Conservation (phyloP, 2,113 vertebrate genomes). For the Pluvialis apricaria region DNA sequence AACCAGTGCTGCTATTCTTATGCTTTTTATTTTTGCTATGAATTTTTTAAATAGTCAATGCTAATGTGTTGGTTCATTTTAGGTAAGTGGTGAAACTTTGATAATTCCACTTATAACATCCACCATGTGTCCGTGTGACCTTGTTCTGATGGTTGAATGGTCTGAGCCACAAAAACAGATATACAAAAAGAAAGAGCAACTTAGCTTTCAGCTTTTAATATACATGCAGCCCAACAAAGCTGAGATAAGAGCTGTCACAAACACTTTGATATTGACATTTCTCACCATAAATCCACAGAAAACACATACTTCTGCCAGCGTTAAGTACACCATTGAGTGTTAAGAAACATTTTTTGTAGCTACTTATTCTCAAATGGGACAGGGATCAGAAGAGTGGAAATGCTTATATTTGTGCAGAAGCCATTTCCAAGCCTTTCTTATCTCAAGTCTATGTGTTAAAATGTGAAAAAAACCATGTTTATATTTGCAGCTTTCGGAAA, state of each 20-base stretch:
- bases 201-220: background rate
- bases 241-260: constrained; percentile 34
- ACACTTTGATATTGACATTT: constrained; percentile 22
- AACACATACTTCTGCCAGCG: background rate
- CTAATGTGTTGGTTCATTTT: background rate
- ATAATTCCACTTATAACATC: background rate
- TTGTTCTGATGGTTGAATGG: background rate
- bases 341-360: background rate
- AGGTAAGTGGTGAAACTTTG: background rate
- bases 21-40: background rate
- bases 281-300: background rate
- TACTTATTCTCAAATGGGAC: constrained; percentile 6
- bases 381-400: background rate
- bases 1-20: background rate
- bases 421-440: background rate
- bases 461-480: background rate
- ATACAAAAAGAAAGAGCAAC: background rate
- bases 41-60: background rate
- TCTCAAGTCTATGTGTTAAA: background rate
- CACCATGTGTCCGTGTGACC: rapidly evolving
- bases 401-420: background rate
- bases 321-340: background rate
- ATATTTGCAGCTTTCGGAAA: background rate
- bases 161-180: background rate
- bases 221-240: background rate